These are phyloP conservation scores for Ophiodon elongatus DNA, from an alignment of 2,113 vertebrate species.

Conservation along the genomic window DNA sequence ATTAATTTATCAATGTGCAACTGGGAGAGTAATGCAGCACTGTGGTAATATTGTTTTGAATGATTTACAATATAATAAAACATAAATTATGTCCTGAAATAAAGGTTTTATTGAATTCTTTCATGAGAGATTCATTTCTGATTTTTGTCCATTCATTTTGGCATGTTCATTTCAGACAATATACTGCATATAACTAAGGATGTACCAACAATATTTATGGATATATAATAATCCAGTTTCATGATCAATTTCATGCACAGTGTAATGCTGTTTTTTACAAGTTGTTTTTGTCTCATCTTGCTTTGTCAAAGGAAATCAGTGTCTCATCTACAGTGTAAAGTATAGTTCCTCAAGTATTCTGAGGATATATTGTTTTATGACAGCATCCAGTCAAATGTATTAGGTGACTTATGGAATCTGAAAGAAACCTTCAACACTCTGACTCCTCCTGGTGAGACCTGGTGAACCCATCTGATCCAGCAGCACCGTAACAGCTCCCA, in stretches of 20 bases:
- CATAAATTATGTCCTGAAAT: not conserved
- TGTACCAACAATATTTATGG: not conserved
- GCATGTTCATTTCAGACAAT: not conserved
- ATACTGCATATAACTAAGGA: not conserved
- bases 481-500: not conserved
- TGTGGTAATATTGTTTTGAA: not conserved
- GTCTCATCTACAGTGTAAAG: not conserved
- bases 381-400: too few species aligned
- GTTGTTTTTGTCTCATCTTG: not conserved
- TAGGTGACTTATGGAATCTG: not conserved
- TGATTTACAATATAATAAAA: not conserved
- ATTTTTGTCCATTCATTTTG: not conserved
- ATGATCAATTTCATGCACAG: not conserved
- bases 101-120: not conserved
- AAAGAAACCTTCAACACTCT: not conserved
- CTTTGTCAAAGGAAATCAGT: not conserved
- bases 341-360: not conserved
- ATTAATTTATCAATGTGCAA: not conserved
- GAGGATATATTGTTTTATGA: not conserved
- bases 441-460: not conserved
- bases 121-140: not conserved
- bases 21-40: not conserved
- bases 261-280: not conserved
- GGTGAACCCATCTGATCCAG: conserved; percentile 2
- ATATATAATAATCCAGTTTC: not conserved